These are phyloP conservation scores for Odontamblyopus lacepedii DNA, from an alignment of 2,797 vertebrate species.

Conservation along the genomic window DNA sequence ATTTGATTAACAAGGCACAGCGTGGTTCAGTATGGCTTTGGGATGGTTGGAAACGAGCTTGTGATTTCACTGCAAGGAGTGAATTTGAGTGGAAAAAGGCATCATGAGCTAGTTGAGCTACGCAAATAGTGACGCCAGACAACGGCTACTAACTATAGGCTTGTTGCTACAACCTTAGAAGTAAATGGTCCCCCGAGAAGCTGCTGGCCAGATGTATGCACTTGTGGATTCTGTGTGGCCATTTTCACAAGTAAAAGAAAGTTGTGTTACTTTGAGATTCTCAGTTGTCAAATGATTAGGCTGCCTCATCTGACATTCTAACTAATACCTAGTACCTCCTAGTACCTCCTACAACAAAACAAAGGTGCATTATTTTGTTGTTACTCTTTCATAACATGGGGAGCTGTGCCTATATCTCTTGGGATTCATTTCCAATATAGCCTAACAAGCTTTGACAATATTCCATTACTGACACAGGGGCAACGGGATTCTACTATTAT, in stretches of 20 bases:
- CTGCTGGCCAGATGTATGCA: background rate
- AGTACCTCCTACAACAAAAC: too few species aligned
- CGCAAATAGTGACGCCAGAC: background rate
- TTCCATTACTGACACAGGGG: background rate
- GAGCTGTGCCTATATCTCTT: background rate
- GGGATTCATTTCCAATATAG: background rate
- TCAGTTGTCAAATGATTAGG: too few species aligned
- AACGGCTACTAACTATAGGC: background rate
- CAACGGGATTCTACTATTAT: background rate
- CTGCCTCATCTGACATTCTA: too few species aligned
- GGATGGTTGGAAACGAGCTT: background rate
- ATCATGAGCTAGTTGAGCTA: background rate
- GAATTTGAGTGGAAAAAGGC: background rate
- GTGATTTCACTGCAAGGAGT: background rate
- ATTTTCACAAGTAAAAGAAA: too few species aligned
- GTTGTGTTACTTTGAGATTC: too few species aligned
- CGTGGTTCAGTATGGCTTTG: background rate
- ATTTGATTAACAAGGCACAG: too few species aligned
- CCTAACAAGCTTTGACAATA: background rate
- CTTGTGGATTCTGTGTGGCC: background rate
- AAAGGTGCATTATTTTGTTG: too few species aligned
- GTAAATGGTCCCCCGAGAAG: background rate
- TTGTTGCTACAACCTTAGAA: background rate
- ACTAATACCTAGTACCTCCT: too few species aligned
- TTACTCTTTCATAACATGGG: background rate